Conservation (phyloP, 2,888 invertebrate species). For the Leptura quadrifasciata region DNA sequence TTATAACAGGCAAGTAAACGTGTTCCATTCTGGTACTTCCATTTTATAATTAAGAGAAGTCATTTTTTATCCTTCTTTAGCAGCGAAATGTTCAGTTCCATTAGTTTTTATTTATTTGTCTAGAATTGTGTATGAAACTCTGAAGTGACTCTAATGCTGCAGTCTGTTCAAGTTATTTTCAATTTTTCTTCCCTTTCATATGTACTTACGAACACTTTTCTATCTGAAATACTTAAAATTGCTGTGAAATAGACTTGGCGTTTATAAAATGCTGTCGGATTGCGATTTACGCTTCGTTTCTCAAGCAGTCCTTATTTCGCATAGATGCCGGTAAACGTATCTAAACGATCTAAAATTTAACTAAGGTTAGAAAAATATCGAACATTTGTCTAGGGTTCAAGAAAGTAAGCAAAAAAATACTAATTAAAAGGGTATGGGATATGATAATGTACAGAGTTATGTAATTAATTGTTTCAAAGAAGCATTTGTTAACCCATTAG, state of each 20-base stretch:
- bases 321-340: not conserved
- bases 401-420: too few relatives aligned
- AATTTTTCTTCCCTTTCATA: constrained; percentile 38
- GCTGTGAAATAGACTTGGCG: not conserved
- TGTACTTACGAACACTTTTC: constrained; percentile 42
- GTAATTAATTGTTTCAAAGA: too few relatives aligned
- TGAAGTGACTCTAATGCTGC: not conserved
- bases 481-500: too few relatives aligned
- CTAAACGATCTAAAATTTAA: too few relatives aligned
- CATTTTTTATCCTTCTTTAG: not conserved
- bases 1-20: not conserved
- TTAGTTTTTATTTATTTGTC: constrained; percentile 7
- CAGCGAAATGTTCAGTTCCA: not conserved
- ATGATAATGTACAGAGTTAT: too few relatives aligned
- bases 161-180: constrained; percentile 38
- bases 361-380: too few relatives aligned
- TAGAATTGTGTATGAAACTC: not conserved
- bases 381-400: too few relatives aligned
- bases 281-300: not conserved
- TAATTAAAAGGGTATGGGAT: too few relatives aligned
- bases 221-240: constrained; percentile 28
- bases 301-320: not conserved
- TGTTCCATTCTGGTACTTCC: not conserved
- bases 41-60: constrained; percentile 2
- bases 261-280: not conserved